Conservation (phyloP, 1,140 invertebrate species). For the Tetraneura akinire region DNA sequence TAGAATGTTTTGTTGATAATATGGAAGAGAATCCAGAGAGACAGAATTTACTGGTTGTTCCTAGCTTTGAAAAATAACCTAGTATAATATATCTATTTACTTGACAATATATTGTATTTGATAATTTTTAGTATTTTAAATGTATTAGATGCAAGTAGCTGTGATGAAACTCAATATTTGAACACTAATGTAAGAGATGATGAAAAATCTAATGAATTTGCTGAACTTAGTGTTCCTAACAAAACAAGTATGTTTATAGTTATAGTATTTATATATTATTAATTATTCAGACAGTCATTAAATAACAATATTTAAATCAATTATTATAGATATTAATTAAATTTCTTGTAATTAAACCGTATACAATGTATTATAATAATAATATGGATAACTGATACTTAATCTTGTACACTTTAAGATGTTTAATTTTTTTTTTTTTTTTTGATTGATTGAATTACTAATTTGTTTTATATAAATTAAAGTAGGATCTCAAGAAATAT, state of each 20-base stretch:
- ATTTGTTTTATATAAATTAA: not conserved
- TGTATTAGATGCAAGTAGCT: not conserved
- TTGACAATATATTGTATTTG: not conserved
- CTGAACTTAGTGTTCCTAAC: not conserved
- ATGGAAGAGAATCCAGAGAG: not conserved
- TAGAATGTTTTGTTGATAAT: slow-evolving; percentile 13
- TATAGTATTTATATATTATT: not conserved
- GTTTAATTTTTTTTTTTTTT: not conserved
- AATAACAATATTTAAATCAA: not conserved
- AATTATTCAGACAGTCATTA: not conserved
- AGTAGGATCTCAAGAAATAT: not conserved
- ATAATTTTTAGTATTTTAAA: not conserved
- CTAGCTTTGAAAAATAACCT: not conserved
- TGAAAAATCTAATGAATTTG: not conserved
- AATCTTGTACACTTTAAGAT: not conserved
- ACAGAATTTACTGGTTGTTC: not conserved
- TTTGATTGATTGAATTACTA: not conserved
- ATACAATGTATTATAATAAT: not conserved
- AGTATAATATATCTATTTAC: not conserved
- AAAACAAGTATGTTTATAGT: not conserved
- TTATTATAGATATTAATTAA: not conserved
- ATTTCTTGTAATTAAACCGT: not conserved
- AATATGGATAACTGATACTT: not conserved
- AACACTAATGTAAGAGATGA: not conserved
- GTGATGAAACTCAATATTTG: not conserved